A percentile compares a stretch with the other conserved stretches of the same genome.
These are phyloP conservation scores for Tipula vernalis DNA, from an alignment of 2,888 invertebrate genomes.

Conservation along the genomic window DNA sequence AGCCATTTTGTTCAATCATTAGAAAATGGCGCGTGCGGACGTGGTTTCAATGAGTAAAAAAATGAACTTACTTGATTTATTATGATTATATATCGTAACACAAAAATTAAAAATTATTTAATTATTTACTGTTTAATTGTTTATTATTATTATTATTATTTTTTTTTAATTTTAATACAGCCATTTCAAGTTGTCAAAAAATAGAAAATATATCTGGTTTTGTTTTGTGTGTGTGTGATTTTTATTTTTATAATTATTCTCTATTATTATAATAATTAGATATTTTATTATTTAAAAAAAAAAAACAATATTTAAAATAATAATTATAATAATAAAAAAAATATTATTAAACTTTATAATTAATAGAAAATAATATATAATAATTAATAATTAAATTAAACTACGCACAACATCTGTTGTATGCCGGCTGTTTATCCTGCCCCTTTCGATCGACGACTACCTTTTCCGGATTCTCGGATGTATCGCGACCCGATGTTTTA, in stretches of 20 bases:
- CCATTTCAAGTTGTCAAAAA: neutral
- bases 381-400: slow-evolving; percentile 12
- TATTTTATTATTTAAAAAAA: neutral
- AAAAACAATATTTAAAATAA: neutral
- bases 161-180: neutral
- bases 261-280: neutral
- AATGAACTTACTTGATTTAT: neutral
- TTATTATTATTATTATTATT: neutral
- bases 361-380: slow-evolving; percentile 7
- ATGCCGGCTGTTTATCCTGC: slow-evolving; percentile 33
- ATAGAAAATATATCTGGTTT: neutral
- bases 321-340: neutral
- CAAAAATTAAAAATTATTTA: neutral
- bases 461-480: slow-evolving; percentile 58
- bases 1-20: neutral
- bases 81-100: neutral
- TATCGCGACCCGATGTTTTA: slow-evolving; percentile 74
- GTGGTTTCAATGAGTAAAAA: neutral
- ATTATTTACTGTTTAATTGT: neutral
- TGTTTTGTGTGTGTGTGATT: neutral
- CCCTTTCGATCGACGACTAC: slow-evolving; percentile 59
- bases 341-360: slow-evolving; percentile 4
- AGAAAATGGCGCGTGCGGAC: neutral
- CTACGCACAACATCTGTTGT: slow-evolving; percentile 37
- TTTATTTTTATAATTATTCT: neutral